A percentile compares a stretch with the other conserved stretches of the same genome.
phyloP scores from a whole-genome alignment of 2,797 vertebrate genomes.

The Nannoperca obscura region DNA sequence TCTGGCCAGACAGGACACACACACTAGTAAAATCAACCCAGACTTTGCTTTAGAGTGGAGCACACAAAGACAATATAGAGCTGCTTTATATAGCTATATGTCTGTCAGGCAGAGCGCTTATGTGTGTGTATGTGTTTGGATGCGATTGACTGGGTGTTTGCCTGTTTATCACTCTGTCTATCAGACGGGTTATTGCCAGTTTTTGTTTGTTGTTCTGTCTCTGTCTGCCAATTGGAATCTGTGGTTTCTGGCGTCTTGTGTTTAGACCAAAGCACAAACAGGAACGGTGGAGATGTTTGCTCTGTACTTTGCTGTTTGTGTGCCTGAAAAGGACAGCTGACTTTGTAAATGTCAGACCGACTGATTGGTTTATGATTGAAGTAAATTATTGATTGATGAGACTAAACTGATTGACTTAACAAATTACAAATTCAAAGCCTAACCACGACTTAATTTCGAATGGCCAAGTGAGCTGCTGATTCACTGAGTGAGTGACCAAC shows the following conservation, averaged over 20 bases:
- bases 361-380: conserved; percentile 8
- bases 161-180: conserved; percentile 47
- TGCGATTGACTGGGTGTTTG: conserved; percentile 37
- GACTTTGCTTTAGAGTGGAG: conserved; percentile 67
- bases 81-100: conserved; percentile 45
- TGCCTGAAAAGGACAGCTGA: conserved; percentile 13
- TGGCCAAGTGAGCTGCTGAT: not conserved
- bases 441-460: not conserved
- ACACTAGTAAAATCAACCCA: conserved; percentile 60
- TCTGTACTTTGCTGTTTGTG: conserved; percentile 19
- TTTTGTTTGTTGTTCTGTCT: conserved; percentile 60
- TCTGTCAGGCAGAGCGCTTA: conserved; percentile 25
- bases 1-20: conserved; percentile 44
- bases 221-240: conserved; percentile 50
- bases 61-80: conserved; percentile 54
- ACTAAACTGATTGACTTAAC: not conserved
- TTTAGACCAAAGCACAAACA: conserved; percentile 20
- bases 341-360: conserved; percentile 24
- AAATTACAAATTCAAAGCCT: not conserved
- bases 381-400: conserved; percentile 10
- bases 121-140: conserved; percentile 28
- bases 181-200: conserved; percentile 44
- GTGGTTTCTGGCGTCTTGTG: conserved; percentile 26
- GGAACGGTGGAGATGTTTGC: conserved; percentile 37
- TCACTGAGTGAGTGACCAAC: not conserved